phyloP scores from a whole-genome alignment of 2,888 invertebrate genomes.

The Aleiodes testaceus region DNA sequence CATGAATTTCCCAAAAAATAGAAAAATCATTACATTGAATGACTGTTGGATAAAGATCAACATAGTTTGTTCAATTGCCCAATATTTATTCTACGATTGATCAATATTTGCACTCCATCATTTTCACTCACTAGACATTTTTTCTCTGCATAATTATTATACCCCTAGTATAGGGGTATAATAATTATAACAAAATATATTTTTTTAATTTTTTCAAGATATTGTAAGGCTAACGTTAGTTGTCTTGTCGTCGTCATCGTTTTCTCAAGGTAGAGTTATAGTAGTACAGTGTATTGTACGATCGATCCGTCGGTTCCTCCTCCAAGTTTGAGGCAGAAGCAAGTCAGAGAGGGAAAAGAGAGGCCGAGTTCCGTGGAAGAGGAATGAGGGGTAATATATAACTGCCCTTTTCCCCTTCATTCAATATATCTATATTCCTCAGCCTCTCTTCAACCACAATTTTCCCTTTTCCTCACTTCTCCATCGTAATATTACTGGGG shows the following conservation, averaged over 20 bases:
- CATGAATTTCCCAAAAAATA: too few species aligned
- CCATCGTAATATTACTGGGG: slow-evolving; percentile 2
- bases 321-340: neutral
- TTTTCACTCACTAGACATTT: neutral
- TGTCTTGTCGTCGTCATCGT: slow-evolving; percentile 6
- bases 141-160: too few species aligned
- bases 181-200: neutral
- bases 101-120: slow-evolving; percentile 22
- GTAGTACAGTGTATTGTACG: slow-evolving; percentile 15
- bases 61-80: neutral
- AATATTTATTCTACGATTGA: neutral
- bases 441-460: neutral
- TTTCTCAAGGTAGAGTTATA: neutral
- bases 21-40: too few species aligned
- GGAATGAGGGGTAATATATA: slow-evolving; percentile 11
- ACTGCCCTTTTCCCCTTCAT: slow-evolving; percentile 3
- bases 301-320: slow-evolving; percentile 15
- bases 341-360: too few species aligned
- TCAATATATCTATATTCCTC: neutral
- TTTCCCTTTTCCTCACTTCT: neutral
- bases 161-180: too few species aligned
- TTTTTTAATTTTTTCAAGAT: too few species aligned
- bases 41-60: too few species aligned
- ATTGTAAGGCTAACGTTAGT: neutral
- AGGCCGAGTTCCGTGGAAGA: neutral